Evolutionary conservation across 2,797 vertebrate genomes (phyloP), one percentile per base, ranked within the genome.

Genomic region (Alectoris magna): DNA sequence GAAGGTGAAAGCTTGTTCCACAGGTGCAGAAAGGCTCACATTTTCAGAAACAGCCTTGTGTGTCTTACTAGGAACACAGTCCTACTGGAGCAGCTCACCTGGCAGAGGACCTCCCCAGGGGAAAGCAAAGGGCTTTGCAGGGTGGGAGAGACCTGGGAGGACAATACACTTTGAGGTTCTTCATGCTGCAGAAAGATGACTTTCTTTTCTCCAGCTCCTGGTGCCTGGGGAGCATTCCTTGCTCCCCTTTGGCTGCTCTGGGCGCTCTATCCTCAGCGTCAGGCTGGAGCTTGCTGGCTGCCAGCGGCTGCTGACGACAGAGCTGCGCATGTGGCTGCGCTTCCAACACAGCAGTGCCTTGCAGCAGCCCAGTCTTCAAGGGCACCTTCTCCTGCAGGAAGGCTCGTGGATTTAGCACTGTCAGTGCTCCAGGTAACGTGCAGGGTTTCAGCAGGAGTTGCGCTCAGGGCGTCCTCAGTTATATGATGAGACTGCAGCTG

Each of bases 1-100:
- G 93, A 96, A 97, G 97, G 96, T 95, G 94, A 90, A 96, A 97
- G 94, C 92, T 94, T 95, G 83, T 94, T 92, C 89, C 91, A 77
- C 66, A 97, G 96, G 94, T 91, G 72, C 68, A 74, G 76, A 66
- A 87, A 72, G 27, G 36, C 31, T 86, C 56, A 49, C 0, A 0
- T 31, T 85, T 81, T 82, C 89, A 92, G 78, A 94, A 95, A 84
- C 59, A 79, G 51, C 81, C 91, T 76, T 72, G 79, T 71, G 17
- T 31, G 41, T 60, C 90, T 87, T 74, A 88, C 19, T 22, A 68
- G 77, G 87, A 90, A 67, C 72, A 69, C 39, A 23, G 18, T 58
- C 71, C 80, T 79, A 53, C 34, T 2, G 0, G 87, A 90, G 80
- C 59, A 84, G 68, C 76, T 31, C 6, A 66, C 6, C 24, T 75